phyloP scores from a whole-genome alignment of 1,140 invertebrate species.

The Orchestia grillus region DNA sequence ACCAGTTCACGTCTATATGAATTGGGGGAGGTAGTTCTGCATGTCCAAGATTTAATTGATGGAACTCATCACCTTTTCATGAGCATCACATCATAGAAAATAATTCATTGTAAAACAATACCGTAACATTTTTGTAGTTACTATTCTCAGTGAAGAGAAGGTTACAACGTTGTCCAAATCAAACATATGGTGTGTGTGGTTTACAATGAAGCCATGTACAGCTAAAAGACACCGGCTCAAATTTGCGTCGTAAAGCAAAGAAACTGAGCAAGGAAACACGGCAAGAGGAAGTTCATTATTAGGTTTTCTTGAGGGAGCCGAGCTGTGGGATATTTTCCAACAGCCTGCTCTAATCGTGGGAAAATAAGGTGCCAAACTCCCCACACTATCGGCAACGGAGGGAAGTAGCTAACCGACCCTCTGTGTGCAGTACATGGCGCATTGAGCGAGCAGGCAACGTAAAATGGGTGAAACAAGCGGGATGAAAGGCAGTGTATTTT shows the following conservation, averaged over 20 bases:
- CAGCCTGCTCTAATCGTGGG: background rate
- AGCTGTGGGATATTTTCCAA: slow-evolving; percentile 19
- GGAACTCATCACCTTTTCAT: background rate
- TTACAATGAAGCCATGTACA: background rate
- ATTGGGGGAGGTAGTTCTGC: background rate
- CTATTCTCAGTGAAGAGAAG: background rate
- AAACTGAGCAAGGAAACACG: background rate
- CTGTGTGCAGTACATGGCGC: background rate
- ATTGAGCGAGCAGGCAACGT: no score
- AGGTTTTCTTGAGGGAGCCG: background rate
- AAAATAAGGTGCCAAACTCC: background rate
- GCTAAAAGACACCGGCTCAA: background rate
- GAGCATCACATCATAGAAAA: background rate
- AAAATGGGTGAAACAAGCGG: no score
- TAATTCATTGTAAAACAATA: background rate
- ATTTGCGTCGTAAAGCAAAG: background rate
- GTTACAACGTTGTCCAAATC: background rate
- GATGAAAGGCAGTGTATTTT: no score
- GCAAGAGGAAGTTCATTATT: slow-evolving; percentile 13
- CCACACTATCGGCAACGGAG: background rate
- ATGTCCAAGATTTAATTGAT: background rate
- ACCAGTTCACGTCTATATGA: background rate
- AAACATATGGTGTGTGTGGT: background rate
- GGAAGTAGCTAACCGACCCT: background rate
- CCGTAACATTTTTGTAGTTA: background rate